These are phyloP conservation scores for Pelodiscus sinensis DNA, from an alignment of 2,113 vertebrate species.

Conservation along the genomic window DNA sequence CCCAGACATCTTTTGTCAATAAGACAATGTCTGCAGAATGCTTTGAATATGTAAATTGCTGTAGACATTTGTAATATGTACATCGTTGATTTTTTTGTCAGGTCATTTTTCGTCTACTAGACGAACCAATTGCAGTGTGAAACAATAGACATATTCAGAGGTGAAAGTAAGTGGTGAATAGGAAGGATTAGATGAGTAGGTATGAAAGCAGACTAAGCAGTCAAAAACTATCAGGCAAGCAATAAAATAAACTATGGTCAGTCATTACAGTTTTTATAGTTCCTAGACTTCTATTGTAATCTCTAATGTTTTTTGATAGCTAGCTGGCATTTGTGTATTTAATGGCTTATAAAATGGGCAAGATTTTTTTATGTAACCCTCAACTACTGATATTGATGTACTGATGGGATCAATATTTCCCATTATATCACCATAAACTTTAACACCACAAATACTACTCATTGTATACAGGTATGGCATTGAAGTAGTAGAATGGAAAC, in stretches of 20 bases:
- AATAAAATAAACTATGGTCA: neutral
- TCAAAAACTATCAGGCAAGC: neutral
- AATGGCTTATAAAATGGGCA: neutral
- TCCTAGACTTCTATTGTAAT: neutral
- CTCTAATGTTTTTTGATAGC: neutral
- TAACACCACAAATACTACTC: neutral
- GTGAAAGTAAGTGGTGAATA: neutral
- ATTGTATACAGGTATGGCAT: neutral
- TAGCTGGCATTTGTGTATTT: neutral
- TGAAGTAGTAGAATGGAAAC: neutral
- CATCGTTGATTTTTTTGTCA: neutral
- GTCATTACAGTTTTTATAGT: neutral
- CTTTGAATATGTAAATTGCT: neutral
- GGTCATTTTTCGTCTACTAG: no score
- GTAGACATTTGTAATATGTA: neutral
- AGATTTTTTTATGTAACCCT: neutral
- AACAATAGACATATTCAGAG: neutral
- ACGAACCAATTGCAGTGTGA: neutral
- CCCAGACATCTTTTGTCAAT: slow-evolving; percentile 37
- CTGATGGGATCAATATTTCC: neutral
- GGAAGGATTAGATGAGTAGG: neutral
- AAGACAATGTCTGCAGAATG: neutral
- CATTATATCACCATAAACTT: neutral
- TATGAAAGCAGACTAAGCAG: neutral
- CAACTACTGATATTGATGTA: neutral